Base-by-base conservation (phyloP, 2,888 invertebrate species). In the Lamellibrachia satsuma region DNA sequence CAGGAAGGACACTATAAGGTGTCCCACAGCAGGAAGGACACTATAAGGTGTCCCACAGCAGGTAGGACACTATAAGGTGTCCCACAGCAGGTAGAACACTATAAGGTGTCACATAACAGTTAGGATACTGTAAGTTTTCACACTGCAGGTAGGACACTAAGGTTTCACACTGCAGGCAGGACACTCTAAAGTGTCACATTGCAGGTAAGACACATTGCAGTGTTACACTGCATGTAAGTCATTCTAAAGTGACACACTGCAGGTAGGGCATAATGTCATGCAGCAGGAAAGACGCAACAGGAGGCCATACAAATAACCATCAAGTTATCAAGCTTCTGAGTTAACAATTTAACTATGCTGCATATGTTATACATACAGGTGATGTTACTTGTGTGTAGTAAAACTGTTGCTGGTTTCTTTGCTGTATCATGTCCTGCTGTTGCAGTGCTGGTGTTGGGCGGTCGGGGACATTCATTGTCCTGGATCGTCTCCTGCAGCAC, bases 401-500 rank as follows among this genome's bases (percentile, higher is more conserved):
- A 55, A 55, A 55, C 9, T 55, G 55, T 1, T 55, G 2, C 55
- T 55, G 55, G 11, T 8, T 7, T 57, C 57, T 57, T 11, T 15
- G 22, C 75, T 75, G 75, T 75, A 75, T 75, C 22, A 6, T 75
- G 75, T n/a, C 0, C 15, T 15, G 75, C 22, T 75, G 75, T 75
- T 75, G 15, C 96, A 98, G 98, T 95, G 98, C 98, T 95, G 98
- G 98, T 52, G 98, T 98, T 91, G 98, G 98, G 9, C 97, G 98
- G 93, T 98, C 98, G 22, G 98, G 98, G 2, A 98, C 98, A 0
- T 97, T 98, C 93, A 97, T 98, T 94, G 97, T 97, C 0, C 97
- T 98, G 92, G 98, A 98, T 95, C 97, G 98, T 94, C 97, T 98
- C 91, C 97, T 98, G 95, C 98, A 94, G 94, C 27, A 92, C 90